Percentiles rank a stretch among this genome's conserved stretches.
These are phyloP conservation scores for Platalea minor DNA, from an alignment of 2,797 vertebrate genomes.

Conservation along the genomic window DNA sequence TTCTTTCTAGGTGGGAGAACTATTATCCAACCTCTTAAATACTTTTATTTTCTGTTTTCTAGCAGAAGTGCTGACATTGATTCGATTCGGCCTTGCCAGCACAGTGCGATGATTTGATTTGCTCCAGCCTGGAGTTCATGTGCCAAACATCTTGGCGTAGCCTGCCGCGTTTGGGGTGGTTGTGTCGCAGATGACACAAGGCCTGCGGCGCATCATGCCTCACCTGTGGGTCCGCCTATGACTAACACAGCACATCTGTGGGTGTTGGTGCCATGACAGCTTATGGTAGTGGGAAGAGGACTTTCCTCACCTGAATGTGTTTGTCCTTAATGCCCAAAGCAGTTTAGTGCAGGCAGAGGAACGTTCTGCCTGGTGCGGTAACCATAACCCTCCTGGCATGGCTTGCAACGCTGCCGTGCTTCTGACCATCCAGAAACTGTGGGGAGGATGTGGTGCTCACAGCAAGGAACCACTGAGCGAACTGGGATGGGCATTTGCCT, in stretches of 20 bases:
- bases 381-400: neutral
- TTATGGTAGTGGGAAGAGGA: neutral
- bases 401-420: accelerated
- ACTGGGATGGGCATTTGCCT: neutral
- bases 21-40: neutral
- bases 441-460: neutral
- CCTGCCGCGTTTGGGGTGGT: neutral
- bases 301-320: neutral
- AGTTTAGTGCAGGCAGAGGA: neutral
- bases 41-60: neutral
- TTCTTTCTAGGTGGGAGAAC: neutral
- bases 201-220: accelerated
- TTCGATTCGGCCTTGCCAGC: neutral
- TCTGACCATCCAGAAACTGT: neutral
- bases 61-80: neutral
- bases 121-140: neutral
- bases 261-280: neutral
- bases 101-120: neutral
- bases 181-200: neutral
- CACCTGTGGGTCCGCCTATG: neutral
- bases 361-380: neutral
- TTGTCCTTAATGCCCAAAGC: neutral
- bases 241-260: neutral
- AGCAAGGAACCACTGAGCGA: neutral
- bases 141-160: neutral